Base-by-base conservation (phyloP, 1,140 invertebrate genomes). In the Agrypnia vestita region DNA sequence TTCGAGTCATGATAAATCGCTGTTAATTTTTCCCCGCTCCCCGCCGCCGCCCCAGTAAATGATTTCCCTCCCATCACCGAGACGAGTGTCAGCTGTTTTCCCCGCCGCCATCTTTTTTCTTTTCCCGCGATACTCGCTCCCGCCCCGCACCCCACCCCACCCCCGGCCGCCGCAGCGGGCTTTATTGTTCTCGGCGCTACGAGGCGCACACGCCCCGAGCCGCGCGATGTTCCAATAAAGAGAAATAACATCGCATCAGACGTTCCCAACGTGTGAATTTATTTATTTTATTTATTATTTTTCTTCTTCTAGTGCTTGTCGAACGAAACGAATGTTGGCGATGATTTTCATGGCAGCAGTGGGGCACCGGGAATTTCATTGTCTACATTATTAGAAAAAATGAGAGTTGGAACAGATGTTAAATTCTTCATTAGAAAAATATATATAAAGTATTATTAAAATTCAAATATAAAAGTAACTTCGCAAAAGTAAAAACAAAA, bases 31-130 rank as follows among this genome's bases (percentile, higher is more conserved):
- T 35, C 25, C 15, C 55, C 55, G 15, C 15, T 10, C 17, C 55
- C 19, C 19, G 6, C 7, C 55, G 15, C 55, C 12, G 11, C 17
- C 17, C 11, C 55, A 59, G 55, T 64, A 44, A 64, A 64, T 64
- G 61, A 43, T 64, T 25, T 43, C 61, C 11, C 19, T 25, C 13
- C 35, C 25, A 17, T 59, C 12, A n/a, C 15, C 35, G 15, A 49
- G 21, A 71, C 43, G 43, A 71, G 13, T 71, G 67, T 71, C 67
- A 71, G 67, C 46, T 71, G 67, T 47, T 71, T 49, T 25, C 61
- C 25, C 25, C 25, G 61, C 61, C 3, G 61, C 61, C 61, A 64
- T 64, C 61, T 64, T 64, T 64, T 61, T 64, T 44, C 25, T n/a
- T 64, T 64, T 69, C 64, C 64, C 64, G 64, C 64, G 64, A 46